Evolutionary conservation across 2,888 invertebrate genomes (phyloP).

Genomic region (Zhengitettix transpicula): DNA sequence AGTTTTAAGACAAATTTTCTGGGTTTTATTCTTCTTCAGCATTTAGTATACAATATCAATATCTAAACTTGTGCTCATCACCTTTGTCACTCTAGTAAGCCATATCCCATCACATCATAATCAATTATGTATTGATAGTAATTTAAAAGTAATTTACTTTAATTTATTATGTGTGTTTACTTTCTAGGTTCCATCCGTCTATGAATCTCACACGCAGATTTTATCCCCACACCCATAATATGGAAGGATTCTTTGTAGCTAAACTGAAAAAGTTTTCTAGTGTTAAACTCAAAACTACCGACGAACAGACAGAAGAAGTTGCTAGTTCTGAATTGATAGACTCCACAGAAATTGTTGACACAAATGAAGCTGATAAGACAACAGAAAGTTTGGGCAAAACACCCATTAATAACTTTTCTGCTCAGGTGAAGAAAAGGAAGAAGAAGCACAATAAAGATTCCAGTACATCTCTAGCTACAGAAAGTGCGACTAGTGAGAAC

Average conservation of each 20-base stretch:
- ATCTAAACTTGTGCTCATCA: no score
- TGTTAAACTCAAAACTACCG: constrained; percentile 31
- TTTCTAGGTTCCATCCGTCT: constrained; percentile 67
- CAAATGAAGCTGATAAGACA: background rate
- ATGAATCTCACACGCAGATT: constrained; percentile 76
- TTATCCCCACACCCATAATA: constrained; percentile 96
- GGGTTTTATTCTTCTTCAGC: no score
- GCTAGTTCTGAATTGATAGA: background rate
- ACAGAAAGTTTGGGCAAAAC: background rate
- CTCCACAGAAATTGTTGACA: background rate
- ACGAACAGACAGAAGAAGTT: constrained; percentile 1
- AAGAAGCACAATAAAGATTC: no score
- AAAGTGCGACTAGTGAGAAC: no score
- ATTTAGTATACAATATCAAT: no score
- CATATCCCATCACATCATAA: no score
- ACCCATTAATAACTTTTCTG: background rate
- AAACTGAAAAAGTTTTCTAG: constrained; percentile 95
- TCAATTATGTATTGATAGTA: no score
- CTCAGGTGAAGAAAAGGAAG: background rate
- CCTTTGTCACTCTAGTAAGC: no score
- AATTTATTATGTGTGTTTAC: background rate
- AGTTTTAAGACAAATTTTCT: no score
- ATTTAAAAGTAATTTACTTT: background rate
- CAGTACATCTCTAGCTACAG: no score
- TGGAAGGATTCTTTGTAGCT: constrained; percentile 99